Base-by-base conservation (phyloP, 2,113 vertebrate species). In the Thunnus thynnus region DNA sequence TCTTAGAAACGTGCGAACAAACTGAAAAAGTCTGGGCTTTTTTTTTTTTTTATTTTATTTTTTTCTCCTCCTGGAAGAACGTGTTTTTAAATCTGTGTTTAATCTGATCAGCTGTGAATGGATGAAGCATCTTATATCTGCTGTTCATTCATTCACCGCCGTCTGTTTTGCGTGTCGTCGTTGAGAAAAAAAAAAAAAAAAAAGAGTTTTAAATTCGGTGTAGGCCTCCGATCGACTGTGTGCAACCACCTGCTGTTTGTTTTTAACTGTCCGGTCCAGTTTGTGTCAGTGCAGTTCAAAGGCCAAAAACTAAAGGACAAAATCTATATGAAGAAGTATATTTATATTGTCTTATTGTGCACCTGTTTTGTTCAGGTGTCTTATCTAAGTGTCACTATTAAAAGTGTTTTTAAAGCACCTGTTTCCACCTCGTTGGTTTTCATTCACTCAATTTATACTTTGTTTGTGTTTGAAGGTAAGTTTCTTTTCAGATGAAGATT, bases 321-420 rank as follows among this genome's bases (percentile, higher is more conserved):
- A 61, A 64, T 13, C 62, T 78, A 64, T 75, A 79, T 86, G 55
- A 95, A 91, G 92, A 94, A 90, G 91, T 83, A 91, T 93, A 90
- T 93, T 93, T 93, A 65, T 93, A 92, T 96, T 85, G 94, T 96
- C 66, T 91, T 66, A 60, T 86, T 85, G 86, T 93, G 90, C 76
- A 91, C 95, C 95, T 96, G 94, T 95, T 93, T 91, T 93, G 92
- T 89, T 85, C 92, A 93, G 90, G 81, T 96, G 95, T 96, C 82
- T 95, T 91, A 83, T 94, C 84, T 94, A 85, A 94, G 88, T 94
- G 94, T 95, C 88, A 89, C 71, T 87, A 96, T 93, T 93, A 96
- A 96, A 88, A 93, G 91, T 94, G 91, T 94, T 96, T 95, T 94
- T 90, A 92, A 94, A 88, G 63, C 72, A 91, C 2, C 12, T 52